Evolutionary conservation across 2,113 vertebrate genomes (phyloP), one percentile per base, ranked within the genome.

Genomic region (Chlorodrepanis virens): DNA sequence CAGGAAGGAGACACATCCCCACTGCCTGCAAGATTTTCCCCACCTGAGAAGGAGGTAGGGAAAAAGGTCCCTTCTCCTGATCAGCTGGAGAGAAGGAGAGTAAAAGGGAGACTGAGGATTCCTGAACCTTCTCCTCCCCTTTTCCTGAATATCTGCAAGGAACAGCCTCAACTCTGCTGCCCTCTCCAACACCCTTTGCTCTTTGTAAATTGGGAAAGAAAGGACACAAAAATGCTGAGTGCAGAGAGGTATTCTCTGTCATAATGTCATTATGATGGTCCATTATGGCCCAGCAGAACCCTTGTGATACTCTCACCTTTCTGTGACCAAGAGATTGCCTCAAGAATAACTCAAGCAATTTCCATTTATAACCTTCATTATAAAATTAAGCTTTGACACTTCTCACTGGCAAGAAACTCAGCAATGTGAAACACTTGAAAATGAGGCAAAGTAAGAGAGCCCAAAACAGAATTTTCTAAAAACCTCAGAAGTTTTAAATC

Each of bases 191-290:
- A 10, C 13, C 15, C 28, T 21, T 25, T 9, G 8, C 20, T 67
- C 33, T 31, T 52, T 50, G 13, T 16, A 61, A 69, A 50, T 1
- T 47, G 14, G n/a, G 22, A 3, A 11, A 37, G 49, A 10, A 29
- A 31, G 6, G 10, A 37, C 21, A 39, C 8, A 39, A 23, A 67
- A 47, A 40, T 25, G 15, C 20, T 29, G 52, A 74, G 9, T 24
- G 35, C 52, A 44, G 64, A 75, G 75, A 54, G 59, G 42, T 39
- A 1, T 53, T 64, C 39, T 39, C 22, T 91, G 45, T 33, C 5
- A 0, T 64, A 40, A 2, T 54, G 21, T 1, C 33, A 16, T 24
- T 40, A 2, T 14, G 18, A 14, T 47, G 35, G 0, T 53, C 59
- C 22, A 4, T 65, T 17, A 52, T 37, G 44, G 57, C 37, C 39